phyloP scores from a whole-genome alignment of 2,797 vertebrate genomes.

The Sebastes melanostomus region DNA sequence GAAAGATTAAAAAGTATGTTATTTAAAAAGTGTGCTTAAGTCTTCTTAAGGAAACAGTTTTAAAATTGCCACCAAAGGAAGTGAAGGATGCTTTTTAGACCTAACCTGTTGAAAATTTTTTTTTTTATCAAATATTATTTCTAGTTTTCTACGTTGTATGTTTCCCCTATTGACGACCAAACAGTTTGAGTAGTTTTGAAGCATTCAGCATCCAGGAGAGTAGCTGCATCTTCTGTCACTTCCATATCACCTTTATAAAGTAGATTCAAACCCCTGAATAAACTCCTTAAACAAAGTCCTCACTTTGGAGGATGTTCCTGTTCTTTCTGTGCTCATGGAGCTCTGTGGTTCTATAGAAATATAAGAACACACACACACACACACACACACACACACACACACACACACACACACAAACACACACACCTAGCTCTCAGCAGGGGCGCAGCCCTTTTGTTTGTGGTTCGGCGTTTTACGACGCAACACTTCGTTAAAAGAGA shows the following conservation, averaged over 20 bases:
- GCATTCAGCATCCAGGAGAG: not conserved
- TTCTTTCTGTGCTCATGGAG: not conserved
- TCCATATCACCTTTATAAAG: not conserved
- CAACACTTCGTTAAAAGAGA: slow-evolving; percentile 53
- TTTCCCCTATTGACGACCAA: not conserved
- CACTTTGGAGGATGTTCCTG: not conserved
- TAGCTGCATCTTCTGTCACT: not conserved
- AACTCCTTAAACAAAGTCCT: not conserved
- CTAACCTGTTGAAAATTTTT: too few species aligned
- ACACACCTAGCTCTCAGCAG: slow-evolving; percentile 13
- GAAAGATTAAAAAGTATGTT: too few species aligned
- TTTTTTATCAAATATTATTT: not conserved
- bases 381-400: slow-evolving; percentile 29
- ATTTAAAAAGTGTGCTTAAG: too few species aligned
- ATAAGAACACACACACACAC: slow-evolving; percentile 24
- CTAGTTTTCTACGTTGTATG: not conserved
- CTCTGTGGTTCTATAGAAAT: slow-evolving; percentile 7
- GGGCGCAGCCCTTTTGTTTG: slow-evolving; percentile 57
- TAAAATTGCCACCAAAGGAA: too few species aligned
- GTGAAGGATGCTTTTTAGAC: too few species aligned
- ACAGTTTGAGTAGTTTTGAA: not conserved
- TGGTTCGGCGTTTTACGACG: slow-evolving; percentile 49
- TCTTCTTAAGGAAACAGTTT: too few species aligned
- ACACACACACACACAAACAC: not conserved
- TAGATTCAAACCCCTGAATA: not conserved